Conservation (phyloP, 2,113 vertebrate species). For the Aythya baeri region DNA sequence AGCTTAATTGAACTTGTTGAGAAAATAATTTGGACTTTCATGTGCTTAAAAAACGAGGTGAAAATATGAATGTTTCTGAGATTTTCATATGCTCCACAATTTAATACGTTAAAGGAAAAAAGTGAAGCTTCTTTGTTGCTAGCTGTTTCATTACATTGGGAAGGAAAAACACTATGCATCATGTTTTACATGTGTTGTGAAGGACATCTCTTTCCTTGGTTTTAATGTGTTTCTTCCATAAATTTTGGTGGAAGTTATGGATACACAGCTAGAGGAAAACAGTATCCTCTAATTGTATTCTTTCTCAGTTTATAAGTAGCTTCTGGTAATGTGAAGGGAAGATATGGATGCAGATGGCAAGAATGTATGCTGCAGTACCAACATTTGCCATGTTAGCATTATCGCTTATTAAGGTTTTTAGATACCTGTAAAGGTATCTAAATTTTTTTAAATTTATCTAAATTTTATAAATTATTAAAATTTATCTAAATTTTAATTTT, state of each 20-base stretch:
- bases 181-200: not conserved
- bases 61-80: not conserved
- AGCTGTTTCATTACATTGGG: not conserved
- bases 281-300: not conserved
- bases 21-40: not conserved
- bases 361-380: not conserved
- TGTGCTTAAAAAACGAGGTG: not conserved
- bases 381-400: not conserved
- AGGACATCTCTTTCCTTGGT: not conserved
- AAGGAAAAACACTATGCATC: not conserved
- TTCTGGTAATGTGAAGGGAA: not conserved
- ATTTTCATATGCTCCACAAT: not conserved
- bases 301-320: not conserved
- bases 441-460: no score
- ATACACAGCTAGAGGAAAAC: not conserved
- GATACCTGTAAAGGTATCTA: not conserved
- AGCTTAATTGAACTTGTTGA: conserved; percentile 38
- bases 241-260: not conserved
- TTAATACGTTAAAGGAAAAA: not conserved
- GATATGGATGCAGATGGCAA: rapidly evolving
- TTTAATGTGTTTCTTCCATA: not conserved
- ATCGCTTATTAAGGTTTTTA: not conserved
- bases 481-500: no score
- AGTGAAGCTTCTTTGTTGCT: not conserved
- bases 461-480: no score